Base-by-base conservation (phyloP, 2,797 vertebrate genomes). In the Margarornis squamiger region DNA sequence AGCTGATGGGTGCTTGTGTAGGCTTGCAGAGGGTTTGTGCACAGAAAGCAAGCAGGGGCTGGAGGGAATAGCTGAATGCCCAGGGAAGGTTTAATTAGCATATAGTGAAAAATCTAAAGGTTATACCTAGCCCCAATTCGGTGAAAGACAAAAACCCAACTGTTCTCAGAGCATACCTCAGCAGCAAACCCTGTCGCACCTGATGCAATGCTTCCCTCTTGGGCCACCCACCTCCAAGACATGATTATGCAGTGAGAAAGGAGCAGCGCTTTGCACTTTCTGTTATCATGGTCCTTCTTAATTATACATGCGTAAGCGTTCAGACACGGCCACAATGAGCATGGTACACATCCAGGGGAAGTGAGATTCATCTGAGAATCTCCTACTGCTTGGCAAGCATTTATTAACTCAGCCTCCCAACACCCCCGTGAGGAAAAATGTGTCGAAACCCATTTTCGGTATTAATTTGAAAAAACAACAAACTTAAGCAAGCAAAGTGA, bases 81-180 rank as follows among this genome's bases (percentile, higher is more conserved):
- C 94, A 95, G 79, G 78, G 95, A 97, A 96, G 77, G 88, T 90
- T 94, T 96, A 96, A 97, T 97, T 97, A 97, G 85, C 95, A 93
- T 91, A 83, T 49, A 91, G 93, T 81, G 92, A 95, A 97, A 97
- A 96, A 95, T 95, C 88, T 92, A 95, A 93, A 96, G 76, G 93
- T 92, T 96, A 90, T 86, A 86, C 73, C 1, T 61, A 93, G 73
- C 65, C 86, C 73, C 39, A 85, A 61, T 93, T 95, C 3, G 0
- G 73, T 72, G 91, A 93, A 94, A 96, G 76, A 93, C 81, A 89
- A 90, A 94, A 91, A 91, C 10, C 1, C 3, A 14, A 68, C 88
- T 80, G 77, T 95, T 96, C 91, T 93, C 91, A 88, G 85, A 94
- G 58, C 75, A 75, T 75, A 96, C 57, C 88, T 94, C 76, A 74